Percentiles rank a stretch among this genome's conserved stretches.
Conservation (phyloP, 2,888 invertebrate genomes). For the Aleiodes alternator region DNA sequence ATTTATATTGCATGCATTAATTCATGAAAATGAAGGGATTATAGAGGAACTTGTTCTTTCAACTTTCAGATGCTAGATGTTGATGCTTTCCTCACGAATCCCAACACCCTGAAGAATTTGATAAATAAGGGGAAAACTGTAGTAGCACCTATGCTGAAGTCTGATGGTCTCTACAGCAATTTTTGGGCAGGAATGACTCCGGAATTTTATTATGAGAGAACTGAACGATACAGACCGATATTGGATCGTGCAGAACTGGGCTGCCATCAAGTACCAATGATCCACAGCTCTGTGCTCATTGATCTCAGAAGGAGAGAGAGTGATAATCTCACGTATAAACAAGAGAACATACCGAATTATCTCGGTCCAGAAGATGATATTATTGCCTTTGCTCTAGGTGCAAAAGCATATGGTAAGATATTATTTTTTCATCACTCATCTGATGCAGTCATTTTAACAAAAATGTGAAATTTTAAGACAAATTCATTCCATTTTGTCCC, state of each 20-base stretch:
- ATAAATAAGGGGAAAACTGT: slow-evolving; percentile 81
- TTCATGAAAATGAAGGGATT: background rate
- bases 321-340: slow-evolving; percentile 85
- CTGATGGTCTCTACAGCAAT: slow-evolving; percentile 93
- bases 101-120: slow-evolving; percentile 80
- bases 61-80: slow-evolving; percentile 86
- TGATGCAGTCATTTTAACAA: background rate
- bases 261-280: slow-evolving; percentile 91
- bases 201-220: slow-evolving; percentile 88
- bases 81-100: slow-evolving; percentile 87
- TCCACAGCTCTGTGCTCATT: slow-evolving; percentile 91
- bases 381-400: slow-evolving; percentile 91
- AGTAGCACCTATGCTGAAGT: slow-evolving; percentile 90
- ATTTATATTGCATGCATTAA: too few relatives aligned
- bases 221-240: slow-evolving; percentile 90
- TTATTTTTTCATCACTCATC: slow-evolving; percentile 17
- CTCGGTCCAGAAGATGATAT: slow-evolving; percentile 93
- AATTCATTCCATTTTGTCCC: too few relatives aligned
- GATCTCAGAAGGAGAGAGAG: slow-evolving; percentile 80
- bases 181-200: slow-evolving; percentile 97
- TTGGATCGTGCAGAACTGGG: slow-evolving; percentile 83
- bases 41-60: background rate
- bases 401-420: slow-evolving; percentile 80
- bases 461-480: too few relatives aligned
- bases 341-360: slow-evolving; percentile 80